These are phyloP conservation scores for Aphis gossypii DNA, from an alignment of 1,140 invertebrate species.

Conservation along the genomic window DNA sequence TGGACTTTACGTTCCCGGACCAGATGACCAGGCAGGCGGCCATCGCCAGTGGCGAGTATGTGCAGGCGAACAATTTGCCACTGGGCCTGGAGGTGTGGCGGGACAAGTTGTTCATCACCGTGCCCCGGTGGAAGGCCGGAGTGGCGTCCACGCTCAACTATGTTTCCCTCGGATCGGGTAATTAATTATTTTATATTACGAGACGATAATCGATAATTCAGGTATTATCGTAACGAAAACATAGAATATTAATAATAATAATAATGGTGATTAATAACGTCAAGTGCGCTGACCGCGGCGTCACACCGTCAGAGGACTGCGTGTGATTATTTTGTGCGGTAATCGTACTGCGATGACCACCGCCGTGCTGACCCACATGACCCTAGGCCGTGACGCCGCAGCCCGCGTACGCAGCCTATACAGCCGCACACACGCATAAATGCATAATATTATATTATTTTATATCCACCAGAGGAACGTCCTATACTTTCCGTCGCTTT, in stretches of 20 bases:
- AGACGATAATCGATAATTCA: neutral
- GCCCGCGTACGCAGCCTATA: neutral
- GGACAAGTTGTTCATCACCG: slow-evolving; percentile 78
- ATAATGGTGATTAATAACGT: neutral
- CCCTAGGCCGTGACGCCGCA: neutral
- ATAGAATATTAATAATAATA: neutral
- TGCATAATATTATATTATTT: neutral
- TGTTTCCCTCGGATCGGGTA: slow-evolving; percentile 68
- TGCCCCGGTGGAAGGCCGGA: slow-evolving; percentile 77
- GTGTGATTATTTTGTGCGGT: neutral
- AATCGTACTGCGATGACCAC: neutral
- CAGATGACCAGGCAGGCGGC: slow-evolving; percentile 70
- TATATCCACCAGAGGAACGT: neutral
- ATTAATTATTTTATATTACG: slow-evolving; percentile 65
- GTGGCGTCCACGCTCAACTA: slow-evolving; percentile 78
- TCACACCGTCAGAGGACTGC: neutral
- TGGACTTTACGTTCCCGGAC: slow-evolving; percentile 77
- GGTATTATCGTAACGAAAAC: too few species aligned
- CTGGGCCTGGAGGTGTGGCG: slow-evolving; percentile 80
- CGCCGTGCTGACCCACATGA: neutral
- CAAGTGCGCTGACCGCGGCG: neutral
- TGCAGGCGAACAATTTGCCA: slow-evolving; percentile 77
- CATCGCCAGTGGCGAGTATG: slow-evolving; percentile 70
- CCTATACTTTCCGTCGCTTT: neutral
- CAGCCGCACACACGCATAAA: neutral